Evolutionary conservation across 2,797 vertebrate species (phyloP).

Genomic region (Cephalopachus bancanus): DNA sequence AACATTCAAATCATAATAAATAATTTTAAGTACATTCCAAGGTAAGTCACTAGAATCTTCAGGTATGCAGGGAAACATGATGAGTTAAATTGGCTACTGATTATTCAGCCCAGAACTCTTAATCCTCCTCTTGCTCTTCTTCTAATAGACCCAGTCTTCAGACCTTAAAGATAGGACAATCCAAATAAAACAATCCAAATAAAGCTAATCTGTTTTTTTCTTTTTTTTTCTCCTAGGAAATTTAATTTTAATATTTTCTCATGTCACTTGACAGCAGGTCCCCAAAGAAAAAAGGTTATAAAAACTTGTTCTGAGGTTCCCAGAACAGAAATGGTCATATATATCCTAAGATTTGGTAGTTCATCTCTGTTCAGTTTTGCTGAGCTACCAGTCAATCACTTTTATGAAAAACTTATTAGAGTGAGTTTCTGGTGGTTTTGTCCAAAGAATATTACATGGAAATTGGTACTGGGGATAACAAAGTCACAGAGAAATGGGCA

Average conservation of each 20-base stretch:
- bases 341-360: background rate
- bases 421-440: background rate
- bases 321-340: background rate
- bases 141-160: background rate
- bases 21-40: background rate
- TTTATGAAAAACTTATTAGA: conserved; percentile 20
- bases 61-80: background rate
- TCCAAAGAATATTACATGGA: conserved; percentile 41
- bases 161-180: background rate
- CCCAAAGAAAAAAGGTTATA: background rate
- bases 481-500: conserved; percentile 19
- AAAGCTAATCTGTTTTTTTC: background rate
- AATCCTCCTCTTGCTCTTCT: background rate
- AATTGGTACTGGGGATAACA: background rate
- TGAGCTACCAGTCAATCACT: background rate
- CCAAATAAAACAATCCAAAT: background rate
- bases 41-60: background rate
- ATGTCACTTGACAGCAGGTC: background rate
- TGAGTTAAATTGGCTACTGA: background rate
- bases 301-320: background rate
- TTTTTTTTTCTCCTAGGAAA: background rate
- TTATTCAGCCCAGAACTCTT: background rate
- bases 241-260: background rate
- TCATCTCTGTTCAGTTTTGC: conserved; percentile 7
- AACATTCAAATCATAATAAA: background rate